Evolutionary conservation across 1,140 invertebrate genomes (phyloP).

Genomic region (Diorhabda sublineata): DNA sequence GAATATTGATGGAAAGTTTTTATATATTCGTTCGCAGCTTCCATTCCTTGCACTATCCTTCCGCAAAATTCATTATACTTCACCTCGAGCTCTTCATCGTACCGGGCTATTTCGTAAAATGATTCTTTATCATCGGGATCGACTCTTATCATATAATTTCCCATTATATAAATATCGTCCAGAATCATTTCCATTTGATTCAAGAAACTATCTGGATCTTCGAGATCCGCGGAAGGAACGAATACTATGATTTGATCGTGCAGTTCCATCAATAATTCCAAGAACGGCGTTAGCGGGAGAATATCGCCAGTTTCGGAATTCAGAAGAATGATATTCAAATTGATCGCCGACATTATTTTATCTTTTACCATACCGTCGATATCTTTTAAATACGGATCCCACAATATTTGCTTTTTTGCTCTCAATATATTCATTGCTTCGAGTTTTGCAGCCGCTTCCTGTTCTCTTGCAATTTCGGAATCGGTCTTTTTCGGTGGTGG

Average conservation of each 20-base stretch:
- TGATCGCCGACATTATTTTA: constrained; percentile 53
- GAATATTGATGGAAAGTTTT: constrained; percentile 72
- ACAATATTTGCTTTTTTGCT: constrained; percentile 41
- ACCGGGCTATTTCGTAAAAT: constrained; percentile 45
- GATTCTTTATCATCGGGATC: constrained; percentile 24
- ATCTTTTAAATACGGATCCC: constrained; percentile 62
- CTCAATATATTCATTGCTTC: constrained; percentile 32
- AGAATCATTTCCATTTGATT: constrained; percentile 27
- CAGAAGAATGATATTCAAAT: constrained; percentile 44
- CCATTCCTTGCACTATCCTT: constrained; percentile 25
- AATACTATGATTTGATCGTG: constrained; percentile 60
- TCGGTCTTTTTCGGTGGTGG: constrained; percentile 14
- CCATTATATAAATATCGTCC: constrained; percentile 37
- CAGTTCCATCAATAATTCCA: constrained; percentile 62
- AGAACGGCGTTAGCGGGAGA: constrained; percentile 49
- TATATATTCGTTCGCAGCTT: constrained; percentile 63
- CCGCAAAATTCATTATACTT: constrained; percentile 40
- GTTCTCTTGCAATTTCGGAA: constrained; percentile 17
- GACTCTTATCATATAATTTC: constrained; percentile 33
- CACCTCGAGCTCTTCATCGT: constrained; percentile 59
- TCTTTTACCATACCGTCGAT: constrained; percentile 62
- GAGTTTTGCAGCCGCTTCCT: constrained; percentile 13
- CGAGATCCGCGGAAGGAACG: constrained; percentile 57
- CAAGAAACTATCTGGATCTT: constrained; percentile 55
- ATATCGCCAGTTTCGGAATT: constrained; percentile 46